phyloP scores from a whole-genome alignment of 2,113 vertebrate genomes.

The Himantopus leucocephalus region DNA sequence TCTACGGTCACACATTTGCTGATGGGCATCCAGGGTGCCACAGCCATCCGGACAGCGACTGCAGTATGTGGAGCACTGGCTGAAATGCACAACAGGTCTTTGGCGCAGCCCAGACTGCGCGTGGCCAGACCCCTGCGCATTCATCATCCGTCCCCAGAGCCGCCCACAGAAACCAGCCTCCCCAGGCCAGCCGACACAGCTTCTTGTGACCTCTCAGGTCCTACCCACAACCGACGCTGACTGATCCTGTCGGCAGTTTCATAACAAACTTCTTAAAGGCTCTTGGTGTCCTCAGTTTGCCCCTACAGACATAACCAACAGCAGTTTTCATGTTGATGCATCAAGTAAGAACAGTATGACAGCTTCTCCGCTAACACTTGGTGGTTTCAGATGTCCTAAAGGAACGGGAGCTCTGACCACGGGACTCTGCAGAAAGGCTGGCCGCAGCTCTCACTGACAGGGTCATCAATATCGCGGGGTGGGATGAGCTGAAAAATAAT shows the following conservation, averaged over 20 bases:
- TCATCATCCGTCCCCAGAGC: neutral
- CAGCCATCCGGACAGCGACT: neutral
- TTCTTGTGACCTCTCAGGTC: neutral
- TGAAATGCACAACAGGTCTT: neutral
- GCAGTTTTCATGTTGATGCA: neutral
- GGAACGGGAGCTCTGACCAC: accelerated
- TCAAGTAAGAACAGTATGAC: neutral
- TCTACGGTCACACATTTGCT: neutral
- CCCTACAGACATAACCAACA: neutral
- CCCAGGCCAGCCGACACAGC: accelerated
- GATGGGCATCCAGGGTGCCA: neutral
- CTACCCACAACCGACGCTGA: neutral
- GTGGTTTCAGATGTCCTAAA: neutral
- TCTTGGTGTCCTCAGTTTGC: neutral
- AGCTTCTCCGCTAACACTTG: neutral
- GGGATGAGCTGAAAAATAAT: neutral
- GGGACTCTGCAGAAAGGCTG: neutral
- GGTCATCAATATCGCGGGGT: neutral
- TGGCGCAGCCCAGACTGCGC: neutral
- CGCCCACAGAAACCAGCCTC: neutral
- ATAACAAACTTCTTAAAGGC: neutral
- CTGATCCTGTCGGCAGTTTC: neutral
- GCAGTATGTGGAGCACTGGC: accelerated
- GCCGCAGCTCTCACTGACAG: neutral
- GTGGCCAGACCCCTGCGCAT: accelerated